Evolutionary conservation across 2,797 vertebrate species (phyloP), one percentile per base, ranked within the genome.

Genomic region (Salmo trutta): DNA sequence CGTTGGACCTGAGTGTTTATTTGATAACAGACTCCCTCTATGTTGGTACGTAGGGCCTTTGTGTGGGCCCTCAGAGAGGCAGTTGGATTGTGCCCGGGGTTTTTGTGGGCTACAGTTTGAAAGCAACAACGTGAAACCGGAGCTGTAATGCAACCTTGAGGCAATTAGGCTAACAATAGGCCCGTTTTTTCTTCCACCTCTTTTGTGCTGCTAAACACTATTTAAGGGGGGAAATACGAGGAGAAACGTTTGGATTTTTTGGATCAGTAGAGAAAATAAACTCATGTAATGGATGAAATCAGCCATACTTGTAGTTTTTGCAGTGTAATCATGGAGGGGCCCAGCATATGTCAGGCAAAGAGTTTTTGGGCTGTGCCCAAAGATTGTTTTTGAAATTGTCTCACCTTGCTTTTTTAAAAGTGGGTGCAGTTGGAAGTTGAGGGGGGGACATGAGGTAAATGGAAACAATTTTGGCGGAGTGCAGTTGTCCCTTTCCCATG

Each of bases 81-180:
- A 94, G 93, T 93, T 94, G 93, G 91, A 91, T 88, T 90, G 90
- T 90, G 90, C 74, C 90, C 87, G 68, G n/a, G 91, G 90, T 89
- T 88, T 89, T 88, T 89, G 91, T 79, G 88, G 83, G 90, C 91
- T 85, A 92, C 88, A 87, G 88, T 93, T 91, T 94, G 93, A 95
- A 94, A 94, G 93, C 92, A 86, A 89, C 89, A 87, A 91, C 85
- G 85, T 85, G 94, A 94, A 95, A 95, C 92, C 75, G 67, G 94
- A 95, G 90, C 89, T 64, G 94, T 91, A 94, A 95, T 89, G 47
- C 51, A 85, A 95, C 90, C 92, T 88, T 10, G 84, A 89, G 93
- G 93, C 94, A 95, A 95, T 95, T 95, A 94, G 93, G 89, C 79
- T 88, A 90, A 94, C 92, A 95, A 94, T 94, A 82, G 85, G 87